These are phyloP conservation scores for Papilio xuthus DNA, from an alignment of 1,140 invertebrate species.

Conservation along the genomic window DNA sequence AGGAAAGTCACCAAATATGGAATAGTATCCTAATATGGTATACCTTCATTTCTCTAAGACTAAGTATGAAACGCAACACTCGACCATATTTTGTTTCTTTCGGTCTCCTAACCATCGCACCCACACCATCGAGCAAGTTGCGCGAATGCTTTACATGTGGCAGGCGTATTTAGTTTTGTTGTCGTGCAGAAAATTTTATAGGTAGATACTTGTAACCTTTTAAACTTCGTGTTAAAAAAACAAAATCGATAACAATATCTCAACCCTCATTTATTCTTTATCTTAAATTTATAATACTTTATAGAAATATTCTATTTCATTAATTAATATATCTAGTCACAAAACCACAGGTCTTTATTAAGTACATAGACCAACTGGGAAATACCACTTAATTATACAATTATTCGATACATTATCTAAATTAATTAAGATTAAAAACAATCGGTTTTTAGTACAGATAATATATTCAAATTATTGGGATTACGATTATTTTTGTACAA, in stretches of 20 bases:
- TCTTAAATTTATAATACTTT: slow-evolving; percentile 36
- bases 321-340: slow-evolving; percentile 9
- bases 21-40: too few relatives aligned
- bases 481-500: neutral
- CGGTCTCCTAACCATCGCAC: too few relatives aligned
- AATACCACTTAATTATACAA: neutral
- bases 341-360: slow-evolving; percentile 38
- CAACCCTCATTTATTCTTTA: slow-evolving; percentile 20
- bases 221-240: too few relatives aligned
- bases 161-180: too few relatives aligned
- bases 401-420: slow-evolving; percentile 1
- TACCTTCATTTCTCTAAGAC: too few relatives aligned
- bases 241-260: neutral
- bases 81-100: too few relatives aligned
- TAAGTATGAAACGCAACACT: too few relatives aligned
- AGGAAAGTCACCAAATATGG: too few relatives aligned
- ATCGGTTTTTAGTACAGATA: neutral
- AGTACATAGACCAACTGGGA: slow-evolving; percentile 45
- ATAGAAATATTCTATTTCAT: slow-evolving; percentile 27
- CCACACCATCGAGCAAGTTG: too few relatives aligned
- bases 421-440: neutral
- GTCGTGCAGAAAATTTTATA: too few relatives aligned
- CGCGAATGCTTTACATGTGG: too few relatives aligned
- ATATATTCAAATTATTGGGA: neutral
- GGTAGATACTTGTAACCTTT: too few relatives aligned